These are phyloP conservation scores for Papilio protenor DNA, from an alignment of 2,888 invertebrate species.

Conservation along the genomic window DNA sequence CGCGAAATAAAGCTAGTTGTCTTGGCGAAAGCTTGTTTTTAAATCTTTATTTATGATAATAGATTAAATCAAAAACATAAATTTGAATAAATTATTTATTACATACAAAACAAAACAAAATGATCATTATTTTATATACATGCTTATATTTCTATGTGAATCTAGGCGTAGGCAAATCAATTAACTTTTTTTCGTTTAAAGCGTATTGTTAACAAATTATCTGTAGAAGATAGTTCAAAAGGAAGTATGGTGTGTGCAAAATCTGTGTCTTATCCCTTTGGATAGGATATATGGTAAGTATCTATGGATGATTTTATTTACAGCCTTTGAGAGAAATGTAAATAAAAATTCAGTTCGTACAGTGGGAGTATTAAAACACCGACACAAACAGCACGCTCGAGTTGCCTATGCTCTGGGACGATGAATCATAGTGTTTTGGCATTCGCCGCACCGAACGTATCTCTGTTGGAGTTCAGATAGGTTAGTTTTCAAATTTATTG, in stretches of 20 bases:
- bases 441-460: slow-evolving; percentile 35
- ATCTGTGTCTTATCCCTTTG: too few relatives aligned
- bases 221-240: background rate
- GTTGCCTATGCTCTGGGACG: slow-evolving; percentile 28
- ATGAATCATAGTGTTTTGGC: slow-evolving; percentile 41
- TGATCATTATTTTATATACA: too few relatives aligned
- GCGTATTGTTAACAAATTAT: background rate
- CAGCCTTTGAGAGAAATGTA: background rate
- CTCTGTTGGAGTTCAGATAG: slow-evolving; percentile 30
- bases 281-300: too few relatives aligned
- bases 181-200: too few relatives aligned
- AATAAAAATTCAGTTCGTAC: slow-evolving; percentile 23
- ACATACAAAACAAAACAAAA: too few relatives aligned
- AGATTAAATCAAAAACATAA: too few relatives aligned
- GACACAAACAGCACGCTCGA: slow-evolving; percentile 35
- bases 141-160: too few relatives aligned
- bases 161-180: too few relatives aligned
- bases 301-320: background rate
- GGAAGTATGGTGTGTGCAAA: background rate
- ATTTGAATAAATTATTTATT: too few relatives aligned
- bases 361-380: slow-evolving; percentile 29
- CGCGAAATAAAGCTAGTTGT: too few relatives aligned
- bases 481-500: slow-evolving; percentile 41
- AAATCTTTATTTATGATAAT: too few relatives aligned
- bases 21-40: too few relatives aligned